Base-by-base conservation (phyloP, 2,113 vertebrate genomes). In the Macquaria ambigua region DNA sequence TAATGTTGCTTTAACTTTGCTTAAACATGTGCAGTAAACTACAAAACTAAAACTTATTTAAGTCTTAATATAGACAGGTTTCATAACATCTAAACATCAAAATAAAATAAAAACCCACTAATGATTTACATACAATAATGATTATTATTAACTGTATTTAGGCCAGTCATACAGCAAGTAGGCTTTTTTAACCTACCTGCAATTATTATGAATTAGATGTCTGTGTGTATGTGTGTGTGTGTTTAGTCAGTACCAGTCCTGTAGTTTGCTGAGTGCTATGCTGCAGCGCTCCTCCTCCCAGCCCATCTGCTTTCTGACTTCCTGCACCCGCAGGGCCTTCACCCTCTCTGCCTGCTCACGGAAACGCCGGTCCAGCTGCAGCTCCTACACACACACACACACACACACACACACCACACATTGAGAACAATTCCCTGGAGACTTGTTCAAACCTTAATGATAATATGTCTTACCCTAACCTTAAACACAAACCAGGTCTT, bases 251-350 rank as follows among this genome's bases (percentile, higher is more conserved):
- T 94, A 98, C 97, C 96, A 93, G 8, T 92, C 92, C 90, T 88
- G 95, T n/a, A 99, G 85, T 82, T 98, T 99, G 86, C 81, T 92
- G 48, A 98, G 94, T 46, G 95, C 96, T 52, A 96, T 81, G 1
- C 79, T 85, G 76, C 94, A 67, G 77, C 93, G 96, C 93, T 98
- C 97, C 12, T 90, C 92, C 87, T 98, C 97, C 98, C 97, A 98
- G 68, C 92, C 95, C 90, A 98, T 87, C 83, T 98, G 95, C 61
- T 92, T 96, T 90, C 95, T 93, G 83, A 97, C 94, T 71, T 95
- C 90, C 25, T 89, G 94, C 70, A 97, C 94, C 77, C 66, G 94
- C 70, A 94, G 82, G 28, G 84, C 93, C 46, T 88, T 97, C 89
- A 90, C 88, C 61, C 89, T 96, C 37, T 95, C 77, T 62, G 95